Conservation (phyloP, 2,888 invertebrate genomes). For the Scrobipalpa atriplicella region DNA sequence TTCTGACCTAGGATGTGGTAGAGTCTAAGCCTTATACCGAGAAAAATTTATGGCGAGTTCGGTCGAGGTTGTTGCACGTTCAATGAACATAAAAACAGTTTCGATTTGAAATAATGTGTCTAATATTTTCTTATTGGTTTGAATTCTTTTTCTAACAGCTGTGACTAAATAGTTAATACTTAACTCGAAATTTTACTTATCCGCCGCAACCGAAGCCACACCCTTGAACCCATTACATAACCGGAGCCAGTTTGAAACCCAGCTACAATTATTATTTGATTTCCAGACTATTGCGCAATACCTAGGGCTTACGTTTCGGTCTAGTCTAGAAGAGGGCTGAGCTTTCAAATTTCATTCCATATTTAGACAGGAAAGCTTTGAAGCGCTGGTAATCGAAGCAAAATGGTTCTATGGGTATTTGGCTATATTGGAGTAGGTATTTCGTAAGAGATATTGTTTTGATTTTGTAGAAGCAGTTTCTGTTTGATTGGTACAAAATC, state of each 20-base stretch:
- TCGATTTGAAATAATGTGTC: no score
- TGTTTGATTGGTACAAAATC: not conserved
- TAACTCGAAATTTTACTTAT: not conserved
- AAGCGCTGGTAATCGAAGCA: not conserved
- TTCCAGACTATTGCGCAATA: constrained; percentile 30
- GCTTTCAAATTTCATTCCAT: constrained; percentile 22
- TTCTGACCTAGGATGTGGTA: no score
- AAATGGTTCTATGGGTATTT: not conserved
- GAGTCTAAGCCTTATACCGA: no score
- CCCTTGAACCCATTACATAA: constrained; percentile 28
- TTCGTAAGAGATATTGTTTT: not conserved
- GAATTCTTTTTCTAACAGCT: no score
- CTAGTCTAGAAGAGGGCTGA: not conserved
- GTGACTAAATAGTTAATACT: not conserved
- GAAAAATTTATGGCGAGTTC: no score
- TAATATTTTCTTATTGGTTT: no score
- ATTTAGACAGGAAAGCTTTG: constrained; percentile 8
- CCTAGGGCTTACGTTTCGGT: constrained; percentile 16
- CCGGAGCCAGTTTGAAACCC: constrained; percentile 26
- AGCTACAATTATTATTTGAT: constrained; percentile 30
- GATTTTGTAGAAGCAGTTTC: not conserved
- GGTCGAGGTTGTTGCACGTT: no score
- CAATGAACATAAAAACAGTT: no score
- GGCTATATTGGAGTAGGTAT: not conserved
- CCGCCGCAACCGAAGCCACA: constrained; percentile 33